Conservation (phyloP, 2,113 vertebrate genomes). For the Psittacula cyanocephala region DNA sequence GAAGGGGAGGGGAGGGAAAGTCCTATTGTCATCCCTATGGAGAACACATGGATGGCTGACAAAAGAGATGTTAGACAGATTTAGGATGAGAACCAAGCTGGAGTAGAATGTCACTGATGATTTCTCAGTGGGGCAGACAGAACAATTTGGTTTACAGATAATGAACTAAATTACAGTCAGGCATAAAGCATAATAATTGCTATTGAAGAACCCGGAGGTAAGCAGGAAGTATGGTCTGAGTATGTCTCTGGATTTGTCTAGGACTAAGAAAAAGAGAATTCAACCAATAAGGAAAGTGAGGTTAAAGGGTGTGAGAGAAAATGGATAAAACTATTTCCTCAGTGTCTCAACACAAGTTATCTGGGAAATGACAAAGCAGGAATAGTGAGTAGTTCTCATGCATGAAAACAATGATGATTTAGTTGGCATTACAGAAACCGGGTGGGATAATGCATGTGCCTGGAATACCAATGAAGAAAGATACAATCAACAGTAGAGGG, state of each 20-base stretch:
- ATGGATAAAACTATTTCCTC: neutral
- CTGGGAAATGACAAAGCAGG: slow-evolving; percentile 17
- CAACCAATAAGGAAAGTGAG: neutral
- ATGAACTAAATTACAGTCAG: neutral
- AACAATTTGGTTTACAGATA: neutral
- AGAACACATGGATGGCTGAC: neutral
- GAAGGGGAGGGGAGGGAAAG: neutral
- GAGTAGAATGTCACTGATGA: neutral
- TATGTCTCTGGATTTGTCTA: neutral
- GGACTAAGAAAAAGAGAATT: neutral
- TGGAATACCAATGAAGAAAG: slow-evolving; percentile 49
- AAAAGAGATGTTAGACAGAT: neutral
- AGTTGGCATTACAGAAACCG: slow-evolving; percentile 9
- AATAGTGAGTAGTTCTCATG: slow-evolving; percentile 10
- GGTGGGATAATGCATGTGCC: slow-evolving; percentile 17
- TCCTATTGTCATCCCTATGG: neutral
- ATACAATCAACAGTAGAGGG: neutral
- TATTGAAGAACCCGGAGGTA: neutral
- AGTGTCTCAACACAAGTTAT: neutral
- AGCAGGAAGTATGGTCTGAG: neutral
- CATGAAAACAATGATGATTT: slow-evolving; percentile 57
- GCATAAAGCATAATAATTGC: neutral
- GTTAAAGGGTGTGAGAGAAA: neutral
- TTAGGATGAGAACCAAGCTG: neutral
- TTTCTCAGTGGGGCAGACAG: neutral